These are phyloP conservation scores for Catharus ustulatus DNA, from an alignment of 2,797 vertebrate genomes.

Conservation along the genomic window DNA sequence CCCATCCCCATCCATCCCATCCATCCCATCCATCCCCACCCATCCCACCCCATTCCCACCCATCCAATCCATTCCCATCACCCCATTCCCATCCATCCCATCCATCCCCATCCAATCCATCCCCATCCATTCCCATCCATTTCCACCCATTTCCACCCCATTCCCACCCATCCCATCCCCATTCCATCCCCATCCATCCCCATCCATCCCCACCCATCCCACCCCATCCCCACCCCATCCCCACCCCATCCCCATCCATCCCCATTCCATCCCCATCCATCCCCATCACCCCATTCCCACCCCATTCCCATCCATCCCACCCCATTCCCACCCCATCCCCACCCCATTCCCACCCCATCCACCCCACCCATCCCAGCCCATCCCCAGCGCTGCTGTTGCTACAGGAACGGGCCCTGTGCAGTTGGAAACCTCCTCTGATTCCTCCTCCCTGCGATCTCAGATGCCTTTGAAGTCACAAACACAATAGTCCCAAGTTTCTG, in stretches of 20 bases:
- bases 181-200: too few species aligned
- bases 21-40: not conserved
- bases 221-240: too few species aligned
- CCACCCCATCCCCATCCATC: too few species aligned
- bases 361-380: not conserved
- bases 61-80: too few species aligned
- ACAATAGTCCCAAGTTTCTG: not conserved
- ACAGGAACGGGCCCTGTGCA: conserved; percentile 13
- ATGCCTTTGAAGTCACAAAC: not conserved
- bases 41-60: not conserved
- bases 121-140: not conserved
- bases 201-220: too few species aligned
- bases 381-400: not conserved
- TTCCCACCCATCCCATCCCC: too few species aligned
- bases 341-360: not conserved
- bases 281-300: too few species aligned
- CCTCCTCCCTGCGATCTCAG: not conserved
- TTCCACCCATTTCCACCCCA: too few species aligned
- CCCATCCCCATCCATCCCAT: not conserved
- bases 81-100: too few species aligned
- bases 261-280: too few species aligned
- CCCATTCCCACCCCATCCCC: not conserved
- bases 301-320: not conserved
- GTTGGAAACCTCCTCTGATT: not conserved
- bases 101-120: not conserved